These are phyloP conservation scores for Neotoma lepida DNA, from an alignment of 2,113 vertebrate genomes.

Conservation along the genomic window DNA sequence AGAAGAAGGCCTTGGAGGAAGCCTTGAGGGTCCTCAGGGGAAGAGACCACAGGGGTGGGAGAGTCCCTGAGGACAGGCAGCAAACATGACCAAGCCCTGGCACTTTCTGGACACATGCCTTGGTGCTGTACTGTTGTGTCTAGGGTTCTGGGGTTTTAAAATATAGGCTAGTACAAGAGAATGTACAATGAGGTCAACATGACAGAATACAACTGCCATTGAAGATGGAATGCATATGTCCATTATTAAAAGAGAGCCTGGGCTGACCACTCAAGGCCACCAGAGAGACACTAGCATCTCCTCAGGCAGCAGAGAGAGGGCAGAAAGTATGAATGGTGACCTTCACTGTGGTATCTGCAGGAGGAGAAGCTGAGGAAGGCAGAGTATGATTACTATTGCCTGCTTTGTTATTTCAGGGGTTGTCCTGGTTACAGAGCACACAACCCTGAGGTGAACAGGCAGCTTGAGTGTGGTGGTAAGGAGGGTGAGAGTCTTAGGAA, in stretches of 20 bases:
- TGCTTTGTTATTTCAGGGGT: no score
- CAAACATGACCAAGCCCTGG: not conserved
- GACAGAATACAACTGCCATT: not conserved
- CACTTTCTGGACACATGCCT: rapidly evolving
- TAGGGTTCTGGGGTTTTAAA: not conserved
- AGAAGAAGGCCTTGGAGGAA: not conserved
- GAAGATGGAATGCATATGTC: not conserved
- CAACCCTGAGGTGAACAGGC: not conserved
- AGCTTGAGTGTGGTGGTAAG: not conserved
- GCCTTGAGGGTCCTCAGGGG: not conserved
- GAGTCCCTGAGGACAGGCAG: not conserved
- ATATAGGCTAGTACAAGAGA: rapidly evolving
- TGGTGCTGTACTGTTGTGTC: not conserved
- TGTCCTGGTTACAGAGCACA: no score
- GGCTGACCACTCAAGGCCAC: not conserved
- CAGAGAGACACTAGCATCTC: no score
- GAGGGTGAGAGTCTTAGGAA: not conserved
- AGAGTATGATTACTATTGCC: not conserved
- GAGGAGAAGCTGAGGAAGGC: not conserved
- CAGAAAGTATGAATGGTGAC: not conserved
- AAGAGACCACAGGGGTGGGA: rapidly evolving
- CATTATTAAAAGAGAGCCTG: not conserved
- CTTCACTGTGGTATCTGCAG: not conserved
- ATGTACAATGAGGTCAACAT: not conserved
- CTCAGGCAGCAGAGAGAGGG: not conserved